phyloP scores from a whole-genome alignment of 2,888 invertebrate species.

The Lacanobia wlatinum region DNA sequence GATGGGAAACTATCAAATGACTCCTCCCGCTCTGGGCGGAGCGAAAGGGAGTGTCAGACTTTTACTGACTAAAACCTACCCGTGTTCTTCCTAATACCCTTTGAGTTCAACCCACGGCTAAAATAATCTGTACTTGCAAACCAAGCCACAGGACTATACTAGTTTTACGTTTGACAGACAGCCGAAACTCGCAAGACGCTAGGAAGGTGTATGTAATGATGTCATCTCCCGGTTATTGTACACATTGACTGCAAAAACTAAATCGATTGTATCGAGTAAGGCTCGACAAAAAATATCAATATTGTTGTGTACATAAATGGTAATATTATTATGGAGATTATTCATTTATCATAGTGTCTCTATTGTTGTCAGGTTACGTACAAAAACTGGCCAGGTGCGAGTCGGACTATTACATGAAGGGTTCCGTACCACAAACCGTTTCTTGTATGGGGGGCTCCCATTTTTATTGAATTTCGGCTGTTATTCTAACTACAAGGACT shows the following conservation, averaged over 20 bases:
- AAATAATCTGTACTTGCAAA: neutral
- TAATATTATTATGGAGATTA: slow-evolving; percentile 4
- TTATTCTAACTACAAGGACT: no score
- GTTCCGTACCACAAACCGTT: no score
- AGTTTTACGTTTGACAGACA: slow-evolving; percentile 40
- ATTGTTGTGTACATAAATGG: slow-evolving; percentile 34
- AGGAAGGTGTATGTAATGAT: slow-evolving; percentile 49
- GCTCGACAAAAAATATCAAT: slow-evolving; percentile 48
- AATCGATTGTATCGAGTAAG: slow-evolving; percentile 52
- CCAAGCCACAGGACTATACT: slow-evolving; percentile 1
- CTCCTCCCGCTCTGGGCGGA: no score
- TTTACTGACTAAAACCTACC: no score
- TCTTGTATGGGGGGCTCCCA: no score
- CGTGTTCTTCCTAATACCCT: no score
- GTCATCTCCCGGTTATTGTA: slow-evolving; percentile 40
- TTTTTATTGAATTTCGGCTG: no score
- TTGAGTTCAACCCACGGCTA: neutral
- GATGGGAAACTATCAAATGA: no score
- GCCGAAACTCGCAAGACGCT: slow-evolving; percentile 13
- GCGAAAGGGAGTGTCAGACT: no score
- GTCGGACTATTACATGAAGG: no score
- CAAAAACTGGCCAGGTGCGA: no score
- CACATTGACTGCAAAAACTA: slow-evolving; percentile 43
- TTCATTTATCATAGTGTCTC: slow-evolving; percentile 2
- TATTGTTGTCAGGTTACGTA: neutral